Percentiles rank a stretch among this genome's conserved stretches.
These are phyloP conservation scores for Ophion obscuratus DNA, from an alignment of 2,888 invertebrate genomes.

Conservation along the genomic window DNA sequence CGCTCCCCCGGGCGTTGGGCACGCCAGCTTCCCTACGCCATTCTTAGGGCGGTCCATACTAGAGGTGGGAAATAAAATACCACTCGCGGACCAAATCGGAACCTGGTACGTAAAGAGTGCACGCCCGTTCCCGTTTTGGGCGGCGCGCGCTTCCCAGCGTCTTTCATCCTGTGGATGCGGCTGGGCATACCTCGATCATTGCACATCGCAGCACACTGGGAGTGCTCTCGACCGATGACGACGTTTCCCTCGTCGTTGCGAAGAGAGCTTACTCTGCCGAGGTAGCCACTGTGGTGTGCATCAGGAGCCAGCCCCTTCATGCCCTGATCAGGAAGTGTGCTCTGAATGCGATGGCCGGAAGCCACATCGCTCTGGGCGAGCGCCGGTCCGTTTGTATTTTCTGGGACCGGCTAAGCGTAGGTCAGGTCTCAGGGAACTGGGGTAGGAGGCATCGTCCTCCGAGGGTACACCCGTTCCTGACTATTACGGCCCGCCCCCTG, in stretches of 20 bases:
- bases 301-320: slow-evolving; percentile 52
- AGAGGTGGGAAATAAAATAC: too few relatives aligned
- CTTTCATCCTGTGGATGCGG: slow-evolving; percentile 7
- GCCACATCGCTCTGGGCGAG: slow-evolving; percentile 15
- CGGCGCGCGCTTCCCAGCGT: slow-evolving; percentile 14
- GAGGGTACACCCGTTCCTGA: too few relatives aligned
- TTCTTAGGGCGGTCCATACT: too few relatives aligned
- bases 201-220: slow-evolving; percentile 51
- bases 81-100: too few relatives aligned
- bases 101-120: not conserved
- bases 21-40: too few relatives aligned
- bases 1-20: too few relatives aligned
- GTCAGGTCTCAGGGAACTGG: too few relatives aligned
- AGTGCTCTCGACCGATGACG: slow-evolving; percentile 42
- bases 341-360: slow-evolving; percentile 41
- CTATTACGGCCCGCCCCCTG: too few relatives aligned
- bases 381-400: too few relatives aligned
- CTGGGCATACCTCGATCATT: slow-evolving; percentile 23
- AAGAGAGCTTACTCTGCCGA: slow-evolving; percentile 60
- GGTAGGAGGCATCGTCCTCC: too few relatives aligned
- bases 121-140: slow-evolving; percentile 29
- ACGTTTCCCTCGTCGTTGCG: slow-evolving; percentile 11
- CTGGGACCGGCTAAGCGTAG: too few relatives aligned
- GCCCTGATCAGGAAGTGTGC: slow-evolving; percentile 58
- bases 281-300: slow-evolving; percentile 40